Percentiles rank a stretch among this genome's conserved stretches.
Conservation (phyloP, 1,140 invertebrate species). For the Achroia grisella region DNA sequence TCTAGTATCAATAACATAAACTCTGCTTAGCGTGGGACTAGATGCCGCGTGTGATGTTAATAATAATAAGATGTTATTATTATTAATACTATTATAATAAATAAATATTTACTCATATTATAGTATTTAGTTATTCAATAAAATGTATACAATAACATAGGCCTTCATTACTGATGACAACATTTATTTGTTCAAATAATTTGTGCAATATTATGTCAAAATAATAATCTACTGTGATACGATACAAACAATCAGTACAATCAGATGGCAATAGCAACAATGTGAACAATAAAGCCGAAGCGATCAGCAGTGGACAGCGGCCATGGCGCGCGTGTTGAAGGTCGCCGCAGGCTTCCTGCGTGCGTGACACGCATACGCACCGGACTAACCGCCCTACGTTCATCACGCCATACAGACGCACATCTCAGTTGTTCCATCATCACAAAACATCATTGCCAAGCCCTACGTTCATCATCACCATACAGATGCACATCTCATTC, state of each 20-base stretch:
- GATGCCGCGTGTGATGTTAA: no score
- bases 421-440: neutral
- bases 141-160: no score
- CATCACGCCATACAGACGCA: slow-evolving; percentile 2
- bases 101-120: no score
- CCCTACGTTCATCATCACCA: neutral
- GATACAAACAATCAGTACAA: slow-evolving; percentile 12
- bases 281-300: slow-evolving; percentile 45
- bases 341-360: slow-evolving; percentile 60
- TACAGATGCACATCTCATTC: slow-evolving; percentile 2
- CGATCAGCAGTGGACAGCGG: slow-evolving; percentile 34
- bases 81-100: no score
- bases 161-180: no score
- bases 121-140: no score
- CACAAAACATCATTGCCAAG: no score
- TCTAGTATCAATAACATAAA: no score
- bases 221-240: neutral
- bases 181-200: no score
- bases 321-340: slow-evolving; percentile 58
- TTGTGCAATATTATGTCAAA: neutral
- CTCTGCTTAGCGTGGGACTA: no score
- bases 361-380: slow-evolving; percentile 61
- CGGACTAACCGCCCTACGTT: slow-evolving; percentile 4
- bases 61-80: no score
- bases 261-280: slow-evolving; percentile 13